These are phyloP conservation scores for Kryphioiulus occultus DNA, from an alignment of 2,888 invertebrate species.

Conservation along the genomic window DNA sequence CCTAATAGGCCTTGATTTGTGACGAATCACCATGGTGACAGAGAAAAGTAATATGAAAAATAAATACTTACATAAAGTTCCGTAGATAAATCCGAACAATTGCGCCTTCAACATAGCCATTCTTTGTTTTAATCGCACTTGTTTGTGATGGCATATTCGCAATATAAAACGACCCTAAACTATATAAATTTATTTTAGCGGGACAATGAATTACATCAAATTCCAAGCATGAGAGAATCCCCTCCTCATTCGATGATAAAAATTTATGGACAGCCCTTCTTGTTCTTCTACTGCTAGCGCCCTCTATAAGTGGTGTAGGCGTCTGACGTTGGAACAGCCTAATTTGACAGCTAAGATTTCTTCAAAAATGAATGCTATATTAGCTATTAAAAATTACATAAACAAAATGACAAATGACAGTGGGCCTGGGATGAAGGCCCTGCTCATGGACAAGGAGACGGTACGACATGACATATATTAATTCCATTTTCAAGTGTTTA, in stretches of 20 bases:
- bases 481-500: too few species aligned
- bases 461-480: constrained; percentile 65
- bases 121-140: background rate
- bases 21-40: background rate
- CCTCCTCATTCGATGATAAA: too few species aligned
- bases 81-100: constrained; percentile 20
- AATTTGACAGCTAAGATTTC: background rate
- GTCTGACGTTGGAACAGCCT: too few species aligned
- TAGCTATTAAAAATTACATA: constrained; percentile 91
- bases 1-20: background rate
- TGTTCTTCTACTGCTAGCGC: background rate
- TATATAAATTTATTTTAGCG: too few species aligned
- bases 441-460: constrained; percentile 97
- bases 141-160: background rate
- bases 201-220: too few species aligned
- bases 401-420: constrained; percentile 97
- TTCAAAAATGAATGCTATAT: constrained; percentile 81
- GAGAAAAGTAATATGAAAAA: background rate
- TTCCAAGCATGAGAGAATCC: too few species aligned
- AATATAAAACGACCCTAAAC: too few species aligned
- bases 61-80: constrained; percentile 49
- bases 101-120: constrained; percentile 44
- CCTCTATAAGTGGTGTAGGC: background rate
- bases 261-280: too few species aligned
- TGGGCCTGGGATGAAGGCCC: constrained; percentile 98